Percentiles rank a stretch among this genome's conserved stretches.
phyloP scores from a whole-genome alignment of 2,113 vertebrate species.

The Capricornis sumatraensis region DNA sequence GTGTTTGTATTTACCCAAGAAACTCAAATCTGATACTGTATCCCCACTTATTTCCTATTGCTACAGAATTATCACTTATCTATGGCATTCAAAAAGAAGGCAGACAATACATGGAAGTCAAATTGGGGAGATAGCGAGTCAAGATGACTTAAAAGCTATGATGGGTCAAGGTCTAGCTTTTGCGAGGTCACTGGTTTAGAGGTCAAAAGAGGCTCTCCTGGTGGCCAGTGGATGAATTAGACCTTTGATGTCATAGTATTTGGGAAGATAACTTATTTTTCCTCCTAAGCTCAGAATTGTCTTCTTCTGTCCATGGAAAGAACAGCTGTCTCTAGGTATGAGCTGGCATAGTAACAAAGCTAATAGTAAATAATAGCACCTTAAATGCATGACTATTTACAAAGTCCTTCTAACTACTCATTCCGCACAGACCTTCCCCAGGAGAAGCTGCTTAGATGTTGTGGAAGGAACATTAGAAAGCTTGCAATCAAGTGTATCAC shows the following conservation, averaged over 20 bases:
- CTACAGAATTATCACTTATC: not conserved
- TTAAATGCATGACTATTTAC: not conserved
- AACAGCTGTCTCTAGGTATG: not conserved
- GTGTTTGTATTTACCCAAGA: not conserved
- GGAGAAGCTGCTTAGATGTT: not conserved
- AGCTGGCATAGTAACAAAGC: not conserved
- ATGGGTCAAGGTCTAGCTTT: not conserved
- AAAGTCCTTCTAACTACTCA: not conserved
- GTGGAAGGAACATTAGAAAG: not conserved
- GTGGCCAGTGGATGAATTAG: not conserved
- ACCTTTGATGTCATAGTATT: not conserved
- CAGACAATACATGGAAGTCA: not conserved
- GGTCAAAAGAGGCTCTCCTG: not conserved
- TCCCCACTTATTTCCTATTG: not conserved
- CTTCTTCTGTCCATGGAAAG: not conserved
- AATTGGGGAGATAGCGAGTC: not conserved
- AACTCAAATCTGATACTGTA: not conserved
- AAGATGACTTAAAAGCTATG: not conserved
- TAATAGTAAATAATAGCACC: not conserved
- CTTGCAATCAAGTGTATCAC: not conserved
- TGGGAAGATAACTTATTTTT: not conserved
- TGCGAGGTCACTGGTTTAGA: not conserved
- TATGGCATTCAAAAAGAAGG: not conserved
- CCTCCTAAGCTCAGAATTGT: not conserved
- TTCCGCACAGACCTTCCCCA: not conserved